A percentile compares a stretch with the other conserved stretches of the same genome.
Evolutionary conservation across 2,113 vertebrate species (phyloP).

Genomic region (Tylochromis polylepis): DNA sequence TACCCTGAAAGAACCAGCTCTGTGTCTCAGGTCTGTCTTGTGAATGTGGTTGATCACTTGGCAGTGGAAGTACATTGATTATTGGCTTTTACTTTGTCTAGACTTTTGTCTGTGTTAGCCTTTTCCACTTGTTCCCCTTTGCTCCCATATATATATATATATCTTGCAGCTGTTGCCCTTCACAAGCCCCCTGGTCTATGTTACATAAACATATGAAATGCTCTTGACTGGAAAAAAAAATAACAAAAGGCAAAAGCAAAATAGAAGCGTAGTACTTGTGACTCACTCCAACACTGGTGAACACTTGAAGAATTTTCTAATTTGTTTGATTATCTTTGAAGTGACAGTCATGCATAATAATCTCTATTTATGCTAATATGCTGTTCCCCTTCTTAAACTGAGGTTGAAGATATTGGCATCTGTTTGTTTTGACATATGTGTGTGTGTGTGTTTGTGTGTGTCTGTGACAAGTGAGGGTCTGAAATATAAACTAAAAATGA

Average conservation of each 20-base stretch:
- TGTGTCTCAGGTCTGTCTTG: neutral
- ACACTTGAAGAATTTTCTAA: slow-evolving; percentile 59
- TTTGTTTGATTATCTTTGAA: slow-evolving; percentile 67
- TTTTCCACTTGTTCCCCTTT: neutral
- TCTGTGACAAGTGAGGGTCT: neutral
- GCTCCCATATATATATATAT: neutral
- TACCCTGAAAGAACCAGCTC: neutral
- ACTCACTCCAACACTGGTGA: slow-evolving; percentile 52
- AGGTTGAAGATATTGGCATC: slow-evolving; percentile 36
- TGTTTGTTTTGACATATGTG: slow-evolving; percentile 1
- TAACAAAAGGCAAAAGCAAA: slow-evolving; percentile 28
- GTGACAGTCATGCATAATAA: slow-evolving; percentile 63
- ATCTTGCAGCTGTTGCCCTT: neutral
- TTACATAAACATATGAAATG: slow-evolving; percentile 32
- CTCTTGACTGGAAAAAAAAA: slow-evolving; percentile 10
- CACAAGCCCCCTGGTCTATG: neutral
- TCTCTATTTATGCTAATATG: slow-evolving; percentile 60
- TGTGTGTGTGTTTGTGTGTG: neutral
- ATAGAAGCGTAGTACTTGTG: slow-evolving; percentile 49
- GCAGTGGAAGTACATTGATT: slow-evolving; percentile 16
- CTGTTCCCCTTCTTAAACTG: slow-evolving; percentile 11
- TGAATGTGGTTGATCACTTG: slow-evolving; percentile 3
- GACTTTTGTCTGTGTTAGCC: slow-evolving; percentile 13
- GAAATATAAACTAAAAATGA: slow-evolving; percentile 30
- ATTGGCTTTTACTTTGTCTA: slow-evolving; percentile 37